These are phyloP conservation scores for Euzophera pinguis DNA, from an alignment of 2,888 invertebrate species.

Conservation along the genomic window DNA sequence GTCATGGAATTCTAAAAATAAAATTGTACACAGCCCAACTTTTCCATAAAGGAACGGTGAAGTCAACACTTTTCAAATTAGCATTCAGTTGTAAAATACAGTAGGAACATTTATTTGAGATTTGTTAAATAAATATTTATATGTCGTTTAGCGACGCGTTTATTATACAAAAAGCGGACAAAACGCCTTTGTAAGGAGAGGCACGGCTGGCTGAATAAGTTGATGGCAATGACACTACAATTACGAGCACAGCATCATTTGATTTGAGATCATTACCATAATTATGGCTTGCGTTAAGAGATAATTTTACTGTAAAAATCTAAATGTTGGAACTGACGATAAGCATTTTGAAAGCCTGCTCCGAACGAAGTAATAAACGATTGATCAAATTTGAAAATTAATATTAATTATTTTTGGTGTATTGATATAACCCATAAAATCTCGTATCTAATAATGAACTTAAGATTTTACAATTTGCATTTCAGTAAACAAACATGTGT, in stretches of 20 bases:
- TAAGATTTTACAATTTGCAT: too few species aligned
- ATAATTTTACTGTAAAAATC: not conserved
- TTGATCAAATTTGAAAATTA: too few species aligned
- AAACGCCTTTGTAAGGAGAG: not conserved
- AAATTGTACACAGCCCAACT: too few species aligned
- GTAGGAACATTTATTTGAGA: not conserved
- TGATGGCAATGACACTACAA: slow-evolving; percentile 13
- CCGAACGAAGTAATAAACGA: too few species aligned
- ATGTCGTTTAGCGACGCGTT: not conserved
- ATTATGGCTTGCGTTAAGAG: not conserved
- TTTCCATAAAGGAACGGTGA: not conserved
- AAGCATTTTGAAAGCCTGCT: too few species aligned
- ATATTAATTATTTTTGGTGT: too few species aligned
- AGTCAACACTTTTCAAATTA: not conserved
- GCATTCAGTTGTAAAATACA: not conserved
- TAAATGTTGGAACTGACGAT: too few species aligned
- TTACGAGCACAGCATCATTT: slow-evolving; percentile 7
- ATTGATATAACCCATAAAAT: too few species aligned
- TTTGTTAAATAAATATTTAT: not conserved
- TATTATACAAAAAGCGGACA: not conserved
- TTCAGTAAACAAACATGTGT: too few species aligned
- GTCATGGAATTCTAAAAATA: too few species aligned
- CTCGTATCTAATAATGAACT: too few species aligned
- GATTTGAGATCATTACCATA: not conserved
- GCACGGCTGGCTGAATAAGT: slow-evolving; percentile 8